phyloP scores from a whole-genome alignment of 2,113 vertebrate species.

The Lampris megalopsis region DNA sequence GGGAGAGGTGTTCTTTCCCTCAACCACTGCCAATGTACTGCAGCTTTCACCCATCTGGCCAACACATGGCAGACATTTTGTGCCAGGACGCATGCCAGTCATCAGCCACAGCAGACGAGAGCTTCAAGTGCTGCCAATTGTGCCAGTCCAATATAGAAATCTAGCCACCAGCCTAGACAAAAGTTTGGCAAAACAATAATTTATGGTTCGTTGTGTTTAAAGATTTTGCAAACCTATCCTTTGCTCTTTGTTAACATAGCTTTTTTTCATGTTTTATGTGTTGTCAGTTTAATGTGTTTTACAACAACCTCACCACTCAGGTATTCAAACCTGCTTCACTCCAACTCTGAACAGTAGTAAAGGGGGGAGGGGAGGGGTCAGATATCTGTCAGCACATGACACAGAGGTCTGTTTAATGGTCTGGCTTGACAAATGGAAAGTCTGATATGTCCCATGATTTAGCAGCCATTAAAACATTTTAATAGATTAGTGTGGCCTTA shows the following conservation, averaged over 20 bases:
- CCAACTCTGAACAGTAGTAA: slow-evolving; percentile 35
- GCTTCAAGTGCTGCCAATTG: slow-evolving; percentile 67
- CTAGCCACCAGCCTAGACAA: slow-evolving; percentile 70
- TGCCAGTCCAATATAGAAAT: slow-evolving; percentile 71
- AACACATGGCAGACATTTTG: slow-evolving; percentile 23
- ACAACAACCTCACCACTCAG: slow-evolving; percentile 58
- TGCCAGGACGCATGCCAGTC: slow-evolving; percentile 28
- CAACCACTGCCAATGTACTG: slow-evolving; percentile 30
- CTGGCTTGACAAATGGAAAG: slow-evolving; percentile 69
- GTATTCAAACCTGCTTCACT: slow-evolving; percentile 58
- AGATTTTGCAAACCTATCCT: slow-evolving; percentile 63
- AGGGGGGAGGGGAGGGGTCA: slow-evolving; percentile 36
- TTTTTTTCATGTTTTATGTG: slow-evolving; percentile 40
- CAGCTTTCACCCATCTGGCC: slow-evolving; percentile 58
- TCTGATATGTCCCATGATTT: slow-evolving; percentile 68
- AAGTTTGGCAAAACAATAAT: slow-evolving; percentile 57
- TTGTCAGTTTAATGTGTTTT: slow-evolving; percentile 56
- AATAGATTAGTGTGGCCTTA: slow-evolving; percentile 73
- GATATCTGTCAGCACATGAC: slow-evolving; percentile 53
- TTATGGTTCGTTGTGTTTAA: slow-evolving; percentile 66
- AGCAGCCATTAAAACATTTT: slow-evolving; percentile 76
- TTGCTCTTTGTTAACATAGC: slow-evolving; percentile 61
- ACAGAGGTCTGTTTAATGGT: slow-evolving; percentile 61
- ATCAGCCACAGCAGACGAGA: slow-evolving; percentile 49
- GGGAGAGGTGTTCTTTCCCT: background rate